Conservation (phyloP, 2,797 vertebrate genomes). For the Dicrostonyx torquatus region DNA sequence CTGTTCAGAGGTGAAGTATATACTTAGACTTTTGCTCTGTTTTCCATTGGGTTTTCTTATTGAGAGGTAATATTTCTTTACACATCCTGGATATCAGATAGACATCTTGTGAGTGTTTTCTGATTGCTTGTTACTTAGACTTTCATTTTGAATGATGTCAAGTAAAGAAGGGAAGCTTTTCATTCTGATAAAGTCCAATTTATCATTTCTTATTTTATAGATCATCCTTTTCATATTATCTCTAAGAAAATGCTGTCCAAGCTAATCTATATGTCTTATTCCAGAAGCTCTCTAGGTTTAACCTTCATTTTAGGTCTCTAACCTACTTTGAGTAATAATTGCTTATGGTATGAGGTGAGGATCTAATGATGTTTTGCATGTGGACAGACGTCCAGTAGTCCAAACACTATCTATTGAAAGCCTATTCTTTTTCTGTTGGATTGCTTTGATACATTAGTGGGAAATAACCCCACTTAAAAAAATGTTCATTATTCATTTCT, state of each 20-base stretch:
- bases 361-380: not conserved
- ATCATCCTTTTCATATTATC: not conserved
- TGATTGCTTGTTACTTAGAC: not conserved
- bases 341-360: not conserved
- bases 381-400: not conserved
- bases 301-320: not conserved
- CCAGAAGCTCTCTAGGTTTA: conserved; percentile 15
- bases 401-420: conserved; percentile 14
- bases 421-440: conserved; percentile 2
- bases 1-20: not conserved
- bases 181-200: conserved; percentile 13
- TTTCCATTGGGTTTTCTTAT: conserved; percentile 22
- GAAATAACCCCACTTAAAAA: not conserved
- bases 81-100: not conserved
- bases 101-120: conserved; percentile 21
- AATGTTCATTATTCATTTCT: not conserved
- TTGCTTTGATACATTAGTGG: conserved; percentile 4
- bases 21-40: not conserved
- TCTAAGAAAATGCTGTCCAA: not conserved
- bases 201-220: conserved; percentile 13
- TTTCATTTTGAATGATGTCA: conserved; percentile 3
- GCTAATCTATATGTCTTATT: conserved; percentile 32
- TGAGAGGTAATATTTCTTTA: not conserved
- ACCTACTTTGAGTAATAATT: conserved; percentile 32
- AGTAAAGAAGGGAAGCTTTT: conserved; percentile 24